Conservation (phyloP, 2,113 vertebrate species). For the Pterocles orientalis region DNA sequence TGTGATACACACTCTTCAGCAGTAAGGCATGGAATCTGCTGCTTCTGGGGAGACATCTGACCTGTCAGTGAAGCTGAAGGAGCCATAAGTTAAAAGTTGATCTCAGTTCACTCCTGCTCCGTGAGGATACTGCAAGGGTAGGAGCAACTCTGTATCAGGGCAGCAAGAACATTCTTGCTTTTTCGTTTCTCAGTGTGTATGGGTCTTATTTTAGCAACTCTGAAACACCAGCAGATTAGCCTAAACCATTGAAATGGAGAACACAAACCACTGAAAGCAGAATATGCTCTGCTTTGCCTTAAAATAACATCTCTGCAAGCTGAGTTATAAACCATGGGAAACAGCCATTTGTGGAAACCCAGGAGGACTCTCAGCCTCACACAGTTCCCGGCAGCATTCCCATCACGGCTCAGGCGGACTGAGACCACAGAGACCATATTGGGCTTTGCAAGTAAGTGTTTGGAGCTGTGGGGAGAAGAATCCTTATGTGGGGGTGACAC, state of each 20-base stretch:
- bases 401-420: fast-evolving
- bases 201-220: constrained; percentile 4
- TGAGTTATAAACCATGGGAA: background rate
- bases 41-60: background rate
- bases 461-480: background rate
- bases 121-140: background rate
- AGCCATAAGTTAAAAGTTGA: background rate
- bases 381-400: background rate
- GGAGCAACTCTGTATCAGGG: background rate
- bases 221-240: background rate
- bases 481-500: fast-evolving
- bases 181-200: background rate
- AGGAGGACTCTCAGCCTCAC: background rate
- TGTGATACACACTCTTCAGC: background rate
- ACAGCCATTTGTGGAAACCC: background rate
- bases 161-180: background rate
- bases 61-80: background rate
- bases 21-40: background rate
- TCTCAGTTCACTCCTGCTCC: fast-evolving
- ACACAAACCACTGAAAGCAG: background rate
- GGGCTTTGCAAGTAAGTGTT: background rate
- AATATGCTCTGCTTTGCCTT: background rate
- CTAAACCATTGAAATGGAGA: background rate
- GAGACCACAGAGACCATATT: background rate
- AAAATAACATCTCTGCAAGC: background rate